Evolutionary conservation across 1,140 invertebrate species (phyloP), one percentile per base, ranked within the genome.

Genomic region (Patella vulgata): DNA sequence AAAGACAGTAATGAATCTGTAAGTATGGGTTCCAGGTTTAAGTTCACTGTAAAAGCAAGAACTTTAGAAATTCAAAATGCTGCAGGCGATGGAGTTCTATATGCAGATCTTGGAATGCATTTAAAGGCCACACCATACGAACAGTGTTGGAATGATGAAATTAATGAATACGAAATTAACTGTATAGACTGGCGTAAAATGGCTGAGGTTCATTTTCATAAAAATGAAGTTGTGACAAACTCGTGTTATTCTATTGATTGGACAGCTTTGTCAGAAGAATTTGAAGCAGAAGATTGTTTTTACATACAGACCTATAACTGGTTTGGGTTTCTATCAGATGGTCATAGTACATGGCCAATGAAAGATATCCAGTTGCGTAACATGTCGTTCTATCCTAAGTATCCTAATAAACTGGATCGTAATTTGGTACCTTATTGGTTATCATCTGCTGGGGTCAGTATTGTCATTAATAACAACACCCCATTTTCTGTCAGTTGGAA

Each of bases 11-110:
- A 63, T 11, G 68, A 66, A 44, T 63, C 63, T 27, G 47, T 70
- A 14, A 53, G 52, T 12, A 59, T 70, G 46, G 63, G 55, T 33
- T 27, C 30, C 4, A 54, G 47, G 14, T 70, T 70, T 43, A 40
- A 63, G 39, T 63, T 70, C 56, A 66, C 68, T 19, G 63, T 66
- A n/a, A 70, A 70, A 52, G 59, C 66, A 11, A 59, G 63, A 21
- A 59, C 63, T 8, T 47, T 70, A 52, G 68, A 70, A 44, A 52
- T 70, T 23, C 62, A 66, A 19, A 63, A 59, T 46, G 28, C 50
- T 21, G 43, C 63, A 14, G 63, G 60, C 33, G 57, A 70, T 50
- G 57, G 46, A 9, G 52, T 70, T 28, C 40, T 70, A 51, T 70
- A 70, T 46, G 68, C 59, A 1, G 68, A 70, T 47, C 55, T 70